These are phyloP conservation scores for Noctua comes DNA, from an alignment of 2,888 invertebrate species.

Conservation along the genomic window DNA sequence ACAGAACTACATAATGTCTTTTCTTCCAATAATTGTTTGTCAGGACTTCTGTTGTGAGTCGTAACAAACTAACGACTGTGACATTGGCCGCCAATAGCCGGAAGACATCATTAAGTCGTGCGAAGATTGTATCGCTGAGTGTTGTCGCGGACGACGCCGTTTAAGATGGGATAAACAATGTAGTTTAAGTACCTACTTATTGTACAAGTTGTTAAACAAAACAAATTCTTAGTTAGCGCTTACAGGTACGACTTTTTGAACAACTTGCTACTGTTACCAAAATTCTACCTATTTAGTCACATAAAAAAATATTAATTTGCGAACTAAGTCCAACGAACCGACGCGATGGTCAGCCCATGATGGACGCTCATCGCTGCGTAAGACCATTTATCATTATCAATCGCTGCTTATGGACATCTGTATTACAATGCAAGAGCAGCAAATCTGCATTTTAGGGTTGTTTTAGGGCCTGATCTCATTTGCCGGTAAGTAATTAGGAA, in stretches of 20 bases:
- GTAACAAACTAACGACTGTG: conserved; percentile 19
- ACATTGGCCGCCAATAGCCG: conserved; percentile 41
- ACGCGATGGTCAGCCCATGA: neutral
- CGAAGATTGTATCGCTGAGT: conserved; percentile 35
- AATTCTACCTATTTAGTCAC: neutral
- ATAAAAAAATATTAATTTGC: neutral
- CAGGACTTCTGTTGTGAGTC: conserved; percentile 14
- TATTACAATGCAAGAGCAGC: neutral
- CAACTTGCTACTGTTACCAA: neutral
- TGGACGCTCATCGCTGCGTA: neutral
- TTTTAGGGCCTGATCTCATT: neutral
- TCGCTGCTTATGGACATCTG: neutral
- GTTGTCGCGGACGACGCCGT: conserved; percentile 5
- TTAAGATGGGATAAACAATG: conserved; percentile 28
- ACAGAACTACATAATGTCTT: neutral
- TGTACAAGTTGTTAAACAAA: conserved; percentile 6
- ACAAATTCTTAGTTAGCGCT: neutral
- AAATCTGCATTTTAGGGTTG: neutral
- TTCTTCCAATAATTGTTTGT: conserved; percentile 6
- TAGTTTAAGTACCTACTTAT: neutral
- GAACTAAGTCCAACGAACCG: too few relatives aligned
- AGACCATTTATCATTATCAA: neutral
- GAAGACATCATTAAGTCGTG: conserved; percentile 48
- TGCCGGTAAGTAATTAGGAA: neutral
- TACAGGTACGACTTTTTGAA: neutral